Base-by-base conservation (phyloP, 30 jellyfish, hydroid and myxozoan genomes). In the Morbakka virulenta region DNA sequence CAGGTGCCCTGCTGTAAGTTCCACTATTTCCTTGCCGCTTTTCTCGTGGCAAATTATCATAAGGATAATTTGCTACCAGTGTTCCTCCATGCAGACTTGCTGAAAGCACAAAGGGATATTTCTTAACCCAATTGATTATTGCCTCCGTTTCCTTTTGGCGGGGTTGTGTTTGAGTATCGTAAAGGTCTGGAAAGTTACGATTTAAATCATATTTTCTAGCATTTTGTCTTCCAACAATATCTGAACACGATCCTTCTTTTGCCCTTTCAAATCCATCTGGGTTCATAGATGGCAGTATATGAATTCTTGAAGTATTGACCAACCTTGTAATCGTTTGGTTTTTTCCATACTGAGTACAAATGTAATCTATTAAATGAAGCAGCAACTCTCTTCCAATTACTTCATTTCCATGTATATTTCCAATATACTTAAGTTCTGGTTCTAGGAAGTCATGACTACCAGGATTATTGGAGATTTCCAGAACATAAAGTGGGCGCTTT, bases 231-330 rank as follows among this genome's bases (percentile, higher is more conserved):
- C 99, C 99, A 26, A 20, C 47, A 47, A 48, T 17, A 25, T 85
- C 94, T 36, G n/a, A 27, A 30, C 94, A 72, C 26, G 20, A 62
- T n/a, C 94, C 89, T 21, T 81, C 77, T 29, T 2, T 13, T 13
- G 99, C 97, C n/a, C n/a, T n/a, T 49, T 80, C 86, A 49, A 77
- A 86, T 2, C 99, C 99, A 72, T 93, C 99, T 32, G 99, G 99
- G 51, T 93, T 93, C 95, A 93, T 87, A 1, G 95, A 76, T 23
- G 76, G 69, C 47, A 93, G 83, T 12, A 93, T 83, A 52, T 93
- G 99, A 4, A 93, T 93, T 28, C 97, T 52, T 14, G 99, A 86
- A 11, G 81, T 80, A 22, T 76, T 65, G n/a, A 93, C 67, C 2
- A 93, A 91, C 28, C 73, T 69, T 27, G 88, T 86, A 3, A 93